Conservation (phyloP, 1,140 invertebrate genomes). For the Aphaenogaster floridana region DNA sequence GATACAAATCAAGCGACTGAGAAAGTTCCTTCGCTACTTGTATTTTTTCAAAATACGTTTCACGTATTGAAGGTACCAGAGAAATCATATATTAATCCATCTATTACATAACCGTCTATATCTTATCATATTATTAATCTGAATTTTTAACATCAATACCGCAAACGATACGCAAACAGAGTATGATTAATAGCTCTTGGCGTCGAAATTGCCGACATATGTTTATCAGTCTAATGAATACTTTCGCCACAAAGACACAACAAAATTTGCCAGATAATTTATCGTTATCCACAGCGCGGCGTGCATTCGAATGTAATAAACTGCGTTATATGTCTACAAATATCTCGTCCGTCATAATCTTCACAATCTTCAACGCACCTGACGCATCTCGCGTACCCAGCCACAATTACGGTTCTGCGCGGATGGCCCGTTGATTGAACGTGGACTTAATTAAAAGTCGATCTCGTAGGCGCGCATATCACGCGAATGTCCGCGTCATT, state of each 20-base stretch:
- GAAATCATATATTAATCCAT: background rate
- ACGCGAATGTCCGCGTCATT: background rate
- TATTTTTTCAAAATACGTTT: conserved; percentile 2
- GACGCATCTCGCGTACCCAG: background rate
- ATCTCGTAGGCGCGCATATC: background rate
- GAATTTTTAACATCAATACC: background rate
- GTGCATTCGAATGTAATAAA: conserved; percentile 3
- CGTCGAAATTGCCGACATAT: background rate
- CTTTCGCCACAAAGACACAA: background rate
- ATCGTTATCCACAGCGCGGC: background rate
- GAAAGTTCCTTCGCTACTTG: background rate
- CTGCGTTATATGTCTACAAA: background rate
- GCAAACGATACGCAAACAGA: conserved; percentile 22
- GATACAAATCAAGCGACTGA: background rate
- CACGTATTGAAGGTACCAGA: background rate
- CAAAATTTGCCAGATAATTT: conserved; percentile 2
- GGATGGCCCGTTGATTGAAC: conserved; percentile 32
- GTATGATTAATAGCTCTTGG: conserved; percentile 30
- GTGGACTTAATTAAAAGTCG: conserved; percentile 68
- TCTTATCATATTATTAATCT: conserved; percentile 6
- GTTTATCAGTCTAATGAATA: conserved; percentile 15
- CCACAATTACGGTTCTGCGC: background rate
- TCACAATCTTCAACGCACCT: background rate
- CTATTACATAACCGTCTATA: background rate
- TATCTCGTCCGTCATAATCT: conserved; percentile 8